Base-by-base conservation (phyloP, 2,888 invertebrate genomes). In the Cinara cedri region DNA sequence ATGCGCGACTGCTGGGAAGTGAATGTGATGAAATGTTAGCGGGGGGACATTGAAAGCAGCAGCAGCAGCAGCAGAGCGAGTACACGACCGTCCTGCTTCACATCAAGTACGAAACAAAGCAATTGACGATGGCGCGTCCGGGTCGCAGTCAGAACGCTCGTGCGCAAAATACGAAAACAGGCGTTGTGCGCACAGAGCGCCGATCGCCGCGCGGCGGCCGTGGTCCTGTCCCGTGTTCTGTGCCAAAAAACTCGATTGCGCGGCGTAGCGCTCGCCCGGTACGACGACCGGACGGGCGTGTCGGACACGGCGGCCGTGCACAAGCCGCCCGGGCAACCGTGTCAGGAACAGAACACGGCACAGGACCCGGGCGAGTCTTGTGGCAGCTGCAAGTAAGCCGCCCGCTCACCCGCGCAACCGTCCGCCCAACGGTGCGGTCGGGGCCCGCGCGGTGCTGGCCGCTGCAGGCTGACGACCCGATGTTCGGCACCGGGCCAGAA, bases 41-140 rank as follows among this genome's bases (percentile, higher is more conserved):
- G 68, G 78, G 68, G 74, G 68, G 57, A n/a, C 14, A 42, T 66
- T 24, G 16, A 60, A 51, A 46, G 49, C 34, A 51, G 51, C 66
- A n/a, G 68, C 6, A 21, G 26, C 60, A 46, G 49, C 34, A 51
- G 51, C 66, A n/a, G 68, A 34, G 26, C 60, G 34, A 62, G 42
- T 34, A 34, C 60, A 78, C 78, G 13, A 62, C 78, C 78, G 51
- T 60, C 70, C 60, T 21, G 21, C 70, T 49, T 78, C 78, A 78
- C 78, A 70, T 78, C 78, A 78, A 62, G 70, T 70, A 78, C 78
- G 78, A 78, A 78, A 78, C 78, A 78, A 78, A 70, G 70, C 70
- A 70, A 60, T 13, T 9, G 51, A 2, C 3, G 42, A 16, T 9
- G n/a, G n/a, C 70, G 51, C 16, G 60, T 49, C 60, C 60, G 21